Conservation (phyloP, 2,113 vertebrate species). For the Nyctibius bracteatus region DNA sequence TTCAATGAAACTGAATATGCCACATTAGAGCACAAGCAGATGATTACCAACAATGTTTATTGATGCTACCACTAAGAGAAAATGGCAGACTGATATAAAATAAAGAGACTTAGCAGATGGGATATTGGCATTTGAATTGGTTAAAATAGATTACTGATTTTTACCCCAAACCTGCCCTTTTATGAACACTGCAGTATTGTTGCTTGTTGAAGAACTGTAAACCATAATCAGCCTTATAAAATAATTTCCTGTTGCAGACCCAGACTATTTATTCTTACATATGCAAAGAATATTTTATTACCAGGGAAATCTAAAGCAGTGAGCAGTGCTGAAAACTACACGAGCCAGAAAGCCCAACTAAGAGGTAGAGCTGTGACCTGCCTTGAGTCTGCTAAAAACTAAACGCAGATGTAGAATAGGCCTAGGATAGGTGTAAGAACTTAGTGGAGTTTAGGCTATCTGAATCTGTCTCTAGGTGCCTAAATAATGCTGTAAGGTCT, state of each 20-base stretch:
- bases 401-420: background rate
- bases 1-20: constrained; percentile 69
- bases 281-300: background rate
- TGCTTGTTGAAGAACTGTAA: background rate
- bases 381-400: background rate
- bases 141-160: constrained; percentile 75
- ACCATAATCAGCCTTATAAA: background rate
- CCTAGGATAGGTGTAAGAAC: background rate
- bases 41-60: constrained; percentile 80
- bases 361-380: background rate
- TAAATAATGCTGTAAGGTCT: background rate
- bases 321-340: background rate
- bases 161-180: constrained; percentile 71
- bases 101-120: constrained; percentile 79
- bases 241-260: background rate
- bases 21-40: constrained; percentile 74
- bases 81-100: constrained; percentile 83
- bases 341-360: background rate
- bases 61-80: constrained; percentile 79
- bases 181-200: constrained; percentile 34
- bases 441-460: background rate
- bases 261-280: background rate
- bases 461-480: background rate
- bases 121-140: constrained; percentile 81
- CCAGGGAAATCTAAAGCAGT: background rate